These are phyloP conservation scores for Ophonus ardosiacus DNA, from an alignment of 2,888 invertebrate genomes.

Conservation along the genomic window DNA sequence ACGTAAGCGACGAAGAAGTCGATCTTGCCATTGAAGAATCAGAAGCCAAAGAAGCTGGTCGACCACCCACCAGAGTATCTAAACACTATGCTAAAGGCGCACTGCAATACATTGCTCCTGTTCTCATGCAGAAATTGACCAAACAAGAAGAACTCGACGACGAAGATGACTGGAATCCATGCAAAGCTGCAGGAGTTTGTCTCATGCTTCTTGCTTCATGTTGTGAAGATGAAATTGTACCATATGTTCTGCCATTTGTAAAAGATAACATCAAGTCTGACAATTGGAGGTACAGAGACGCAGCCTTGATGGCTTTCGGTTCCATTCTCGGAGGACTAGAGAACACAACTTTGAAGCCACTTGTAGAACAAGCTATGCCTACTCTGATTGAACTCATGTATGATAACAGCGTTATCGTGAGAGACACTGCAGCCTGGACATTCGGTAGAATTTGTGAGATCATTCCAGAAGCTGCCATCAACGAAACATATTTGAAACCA, in stretches of 20 bases:
- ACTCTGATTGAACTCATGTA: constrained; percentile 96
- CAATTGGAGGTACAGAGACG: constrained; percentile 93
- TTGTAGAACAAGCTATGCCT: constrained; percentile 98
- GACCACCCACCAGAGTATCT: constrained; percentile 95
- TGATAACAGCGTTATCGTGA: constrained; percentile 94
- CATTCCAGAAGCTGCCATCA: constrained; percentile 96
- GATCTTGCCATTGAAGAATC: constrained; percentile 95
- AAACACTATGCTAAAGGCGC: constrained; percentile 99
- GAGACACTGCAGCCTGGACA: constrained; percentile 99
- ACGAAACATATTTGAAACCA: constrained; percentile 89
- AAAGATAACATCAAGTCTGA: constrained; percentile 94
- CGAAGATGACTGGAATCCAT: constrained; percentile 99
- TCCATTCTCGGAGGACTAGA: constrained; percentile 91
- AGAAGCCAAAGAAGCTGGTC: constrained; percentile 95
- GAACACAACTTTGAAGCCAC: constrained; percentile 89
- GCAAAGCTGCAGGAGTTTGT: constrained; percentile 99
- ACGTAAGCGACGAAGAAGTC: constrained; percentile 99
- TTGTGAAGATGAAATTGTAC: constrained; percentile 98
- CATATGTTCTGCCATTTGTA: constrained; percentile 96
- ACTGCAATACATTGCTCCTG: constrained; percentile 94
- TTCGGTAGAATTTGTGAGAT: constrained; percentile 98
- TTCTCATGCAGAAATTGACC: constrained; percentile 94
- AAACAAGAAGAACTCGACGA: constrained; percentile 98
- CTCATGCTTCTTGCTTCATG: constrained; percentile 98
- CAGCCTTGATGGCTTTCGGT: constrained; percentile 99